Evolutionary conservation across 2,888 invertebrate genomes (phyloP).

Genomic region (Drosophila nr. medialis): DNA sequence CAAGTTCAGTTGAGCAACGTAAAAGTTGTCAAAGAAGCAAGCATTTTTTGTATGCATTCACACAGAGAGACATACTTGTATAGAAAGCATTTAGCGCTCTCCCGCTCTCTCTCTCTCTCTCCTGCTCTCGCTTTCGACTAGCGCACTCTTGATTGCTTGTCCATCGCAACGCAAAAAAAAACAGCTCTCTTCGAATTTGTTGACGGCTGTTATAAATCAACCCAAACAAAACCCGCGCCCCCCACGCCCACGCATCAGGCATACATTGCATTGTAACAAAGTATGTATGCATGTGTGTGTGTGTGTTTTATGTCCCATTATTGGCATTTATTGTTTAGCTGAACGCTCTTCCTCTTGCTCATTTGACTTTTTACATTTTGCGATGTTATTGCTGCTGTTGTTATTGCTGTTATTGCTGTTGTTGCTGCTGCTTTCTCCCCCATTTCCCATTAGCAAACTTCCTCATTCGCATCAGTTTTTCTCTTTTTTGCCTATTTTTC

Average conservation of each 20-base stretch:
- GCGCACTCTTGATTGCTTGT: not conserved
- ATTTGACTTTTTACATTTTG: constrained; percentile 30
- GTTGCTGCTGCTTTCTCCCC: not conserved
- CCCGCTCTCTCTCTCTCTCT: not conserved
- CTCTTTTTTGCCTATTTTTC: constrained; percentile 4
- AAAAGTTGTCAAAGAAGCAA: not conserved
- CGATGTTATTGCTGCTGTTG: not conserved
- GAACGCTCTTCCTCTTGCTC: constrained; percentile 17
- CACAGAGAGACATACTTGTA: not conserved
- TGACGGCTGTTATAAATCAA: not conserved
- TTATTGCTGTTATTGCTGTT: not conserved
- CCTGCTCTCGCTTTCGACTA: not conserved
- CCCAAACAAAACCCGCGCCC: not conserved
- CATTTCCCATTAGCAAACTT: constrained; percentile 30
- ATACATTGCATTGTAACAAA: constrained; percentile 20
- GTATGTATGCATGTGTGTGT: not conserved
- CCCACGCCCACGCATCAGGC: not conserved
- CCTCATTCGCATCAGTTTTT: constrained; percentile 46
- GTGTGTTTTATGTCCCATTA: not conserved
- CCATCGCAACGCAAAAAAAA: constrained; percentile 16
- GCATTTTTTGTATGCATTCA: not conserved
- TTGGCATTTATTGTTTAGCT: constrained; percentile 43
- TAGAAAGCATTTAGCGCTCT: not conserved
- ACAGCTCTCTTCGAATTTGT: constrained; percentile 45
- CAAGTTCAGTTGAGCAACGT: not conserved